Percentiles rank a stretch among this genome's conserved stretches.
These are phyloP conservation scores for Mactra quadrangularis DNA, from an alignment of 1,140 invertebrate genomes.

Conservation along the genomic window DNA sequence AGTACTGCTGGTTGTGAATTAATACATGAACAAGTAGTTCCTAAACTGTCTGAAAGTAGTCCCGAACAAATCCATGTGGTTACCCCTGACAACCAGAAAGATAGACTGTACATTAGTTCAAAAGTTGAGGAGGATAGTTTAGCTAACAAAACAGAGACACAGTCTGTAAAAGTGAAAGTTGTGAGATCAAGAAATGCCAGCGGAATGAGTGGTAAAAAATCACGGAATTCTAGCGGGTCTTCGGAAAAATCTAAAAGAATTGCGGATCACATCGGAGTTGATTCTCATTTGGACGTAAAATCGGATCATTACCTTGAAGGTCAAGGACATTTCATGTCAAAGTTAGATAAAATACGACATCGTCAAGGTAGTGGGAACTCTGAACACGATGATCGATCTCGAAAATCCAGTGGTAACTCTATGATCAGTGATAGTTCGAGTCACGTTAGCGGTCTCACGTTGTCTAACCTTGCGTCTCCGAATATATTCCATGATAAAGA, in stretches of 20 bases:
- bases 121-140: not conserved
- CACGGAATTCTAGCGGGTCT: conserved; percentile 32
- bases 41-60: too few species aligned
- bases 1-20: too few species aligned
- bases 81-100: not conserved
- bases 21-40: too few species aligned
- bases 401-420: conserved; percentile 55
- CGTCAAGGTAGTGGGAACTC: conserved; percentile 43
- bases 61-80: not conserved
- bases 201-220: conserved; percentile 26
- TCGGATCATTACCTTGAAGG: not conserved
- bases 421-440: conserved; percentile 42
- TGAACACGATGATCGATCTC: conserved; percentile 36
- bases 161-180: not conserved
- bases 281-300: not conserved
- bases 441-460: conserved; percentile 8
- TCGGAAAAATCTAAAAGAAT: conserved; percentile 21
- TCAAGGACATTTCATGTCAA: conserved; percentile 9
- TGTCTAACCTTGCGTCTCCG: conserved; percentile 44
- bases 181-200: conserved; percentile 2
- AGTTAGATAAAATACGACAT: conserved; percentile 5
- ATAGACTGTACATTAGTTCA: not conserved
- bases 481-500: conserved; percentile 55
- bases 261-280: not conserved
- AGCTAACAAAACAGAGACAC: not conserved